Conservation (phyloP, 2,888 invertebrate genomes). For the Lysandra bellargus region DNA sequence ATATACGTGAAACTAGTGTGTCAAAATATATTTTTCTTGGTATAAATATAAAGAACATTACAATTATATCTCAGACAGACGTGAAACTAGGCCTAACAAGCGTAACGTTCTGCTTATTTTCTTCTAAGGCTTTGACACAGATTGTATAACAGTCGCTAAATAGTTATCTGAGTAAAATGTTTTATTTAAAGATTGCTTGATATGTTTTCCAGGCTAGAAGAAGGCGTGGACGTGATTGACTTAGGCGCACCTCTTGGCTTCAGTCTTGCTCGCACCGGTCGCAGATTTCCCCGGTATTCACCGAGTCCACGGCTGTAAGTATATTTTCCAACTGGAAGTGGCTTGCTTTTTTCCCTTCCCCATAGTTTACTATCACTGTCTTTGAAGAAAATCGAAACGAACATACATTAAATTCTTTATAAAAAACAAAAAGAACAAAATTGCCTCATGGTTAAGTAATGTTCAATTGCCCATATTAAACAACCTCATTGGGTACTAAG, state of each 20-base stretch:
- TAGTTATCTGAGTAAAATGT: neutral
- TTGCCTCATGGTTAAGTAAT: no score
- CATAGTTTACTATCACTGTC: no score
- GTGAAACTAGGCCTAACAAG: no score
- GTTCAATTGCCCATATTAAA: no score
- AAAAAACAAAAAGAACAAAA: no score
- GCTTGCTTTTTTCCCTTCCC: neutral
- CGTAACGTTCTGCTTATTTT: neutral
- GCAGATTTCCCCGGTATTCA: conserved; percentile 44
- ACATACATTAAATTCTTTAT: no score
- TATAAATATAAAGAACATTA: neutral
- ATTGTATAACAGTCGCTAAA: neutral
- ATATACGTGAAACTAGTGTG: neutral
- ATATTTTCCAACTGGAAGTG: neutral
- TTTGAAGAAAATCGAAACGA: no score
- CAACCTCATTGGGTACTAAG: no score
- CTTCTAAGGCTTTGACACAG: neutral
- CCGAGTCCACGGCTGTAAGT: conserved; percentile 65
- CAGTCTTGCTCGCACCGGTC: conserved; percentile 33
- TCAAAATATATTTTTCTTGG: neutral
- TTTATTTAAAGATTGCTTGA: neutral
- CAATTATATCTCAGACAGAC: no score
- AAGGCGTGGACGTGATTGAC: conserved; percentile 45
- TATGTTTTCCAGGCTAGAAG: neutral
- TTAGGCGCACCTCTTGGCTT: conserved; percentile 45